Conservation (phyloP, 2,113 vertebrate species). For the Macaca fascicularis region DNA sequence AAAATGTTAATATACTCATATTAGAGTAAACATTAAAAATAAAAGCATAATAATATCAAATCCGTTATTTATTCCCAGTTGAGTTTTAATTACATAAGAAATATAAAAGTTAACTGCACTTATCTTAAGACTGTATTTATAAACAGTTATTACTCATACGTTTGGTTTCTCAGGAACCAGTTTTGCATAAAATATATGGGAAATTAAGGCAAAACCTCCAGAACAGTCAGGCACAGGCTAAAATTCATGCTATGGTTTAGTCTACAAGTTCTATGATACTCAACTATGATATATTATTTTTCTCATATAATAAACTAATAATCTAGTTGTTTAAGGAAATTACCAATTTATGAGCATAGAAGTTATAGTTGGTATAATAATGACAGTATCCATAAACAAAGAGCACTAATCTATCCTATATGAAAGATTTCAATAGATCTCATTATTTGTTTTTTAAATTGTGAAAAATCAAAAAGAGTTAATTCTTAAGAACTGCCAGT, state of each 20-base stretch:
- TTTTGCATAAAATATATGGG: neutral
- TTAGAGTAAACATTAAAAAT: neutral
- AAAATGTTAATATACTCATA: neutral
- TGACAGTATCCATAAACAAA: neutral
- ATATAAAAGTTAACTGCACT: neutral
- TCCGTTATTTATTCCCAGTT: neutral
- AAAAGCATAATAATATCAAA: neutral
- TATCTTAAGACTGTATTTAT: neutral
- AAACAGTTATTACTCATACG: neutral
- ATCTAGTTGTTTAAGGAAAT: neutral
- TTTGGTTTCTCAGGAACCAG: neutral
- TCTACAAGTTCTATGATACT: neutral
- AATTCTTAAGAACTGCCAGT: neutral
- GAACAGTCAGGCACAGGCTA: neutral
- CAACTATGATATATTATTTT: neutral
- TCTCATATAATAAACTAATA: neutral
- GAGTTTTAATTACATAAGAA: neutral
- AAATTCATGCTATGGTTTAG: neutral
- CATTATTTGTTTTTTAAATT: neutral
- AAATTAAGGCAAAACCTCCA: neutral
- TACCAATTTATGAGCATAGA: neutral
- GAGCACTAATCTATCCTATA: neutral
- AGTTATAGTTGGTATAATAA: neutral
- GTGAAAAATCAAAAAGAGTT: conserved; percentile 25
- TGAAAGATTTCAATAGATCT: neutral